A percentile compares a stretch with the other conserved stretches of the same genome.
These are phyloP conservation scores for Monochamus saltuarius DNA, from an alignment of 1,140 invertebrate genomes.

Conservation along the genomic window DNA sequence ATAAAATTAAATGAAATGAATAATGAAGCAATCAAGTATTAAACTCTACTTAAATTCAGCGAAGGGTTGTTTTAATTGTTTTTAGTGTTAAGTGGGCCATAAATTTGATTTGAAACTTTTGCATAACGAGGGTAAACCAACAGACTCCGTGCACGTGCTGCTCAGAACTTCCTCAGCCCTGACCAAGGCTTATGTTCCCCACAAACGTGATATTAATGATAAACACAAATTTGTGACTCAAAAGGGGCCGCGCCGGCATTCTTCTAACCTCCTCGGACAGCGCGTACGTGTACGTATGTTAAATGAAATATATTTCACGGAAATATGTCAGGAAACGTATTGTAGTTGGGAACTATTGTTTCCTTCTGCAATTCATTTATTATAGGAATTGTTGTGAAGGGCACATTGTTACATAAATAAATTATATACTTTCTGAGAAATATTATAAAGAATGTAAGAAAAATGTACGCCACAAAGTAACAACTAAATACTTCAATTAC, in stretches of 20 bases:
- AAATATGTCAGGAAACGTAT: no score
- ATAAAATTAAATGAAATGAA: constrained; percentile 1
- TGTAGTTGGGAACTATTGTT: no score
- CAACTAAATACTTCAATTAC: no score
- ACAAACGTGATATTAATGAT: constrained; percentile 40
- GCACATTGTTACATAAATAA: no score
- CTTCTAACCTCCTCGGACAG: constrained; percentile 7
- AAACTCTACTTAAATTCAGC: constrained; percentile 19
- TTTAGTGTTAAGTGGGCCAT: constrained; percentile 27
- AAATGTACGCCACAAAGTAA: no score
- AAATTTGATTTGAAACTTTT: constrained; percentile 38
- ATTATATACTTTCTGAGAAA: no score
- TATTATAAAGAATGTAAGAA: no score
- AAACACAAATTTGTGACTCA: constrained; percentile 23
- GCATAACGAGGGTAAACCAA: constrained; percentile 34
- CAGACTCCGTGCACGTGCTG: constrained; percentile 28
- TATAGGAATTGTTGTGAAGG: no score
- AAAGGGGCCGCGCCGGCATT: neutral
- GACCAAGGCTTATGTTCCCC: constrained; percentile 29
- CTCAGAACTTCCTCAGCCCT: constrained; percentile 23
- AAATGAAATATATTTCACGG: no score
- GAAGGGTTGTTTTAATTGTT: constrained; percentile 31
- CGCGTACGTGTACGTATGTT: constrained; percentile 13
- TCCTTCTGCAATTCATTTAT: no score
- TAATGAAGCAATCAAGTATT: constrained; percentile 12